These are phyloP conservation scores for Drosophila eugracilis DNA, from an alignment of 1,140 invertebrate genomes.

Conservation along the genomic window DNA sequence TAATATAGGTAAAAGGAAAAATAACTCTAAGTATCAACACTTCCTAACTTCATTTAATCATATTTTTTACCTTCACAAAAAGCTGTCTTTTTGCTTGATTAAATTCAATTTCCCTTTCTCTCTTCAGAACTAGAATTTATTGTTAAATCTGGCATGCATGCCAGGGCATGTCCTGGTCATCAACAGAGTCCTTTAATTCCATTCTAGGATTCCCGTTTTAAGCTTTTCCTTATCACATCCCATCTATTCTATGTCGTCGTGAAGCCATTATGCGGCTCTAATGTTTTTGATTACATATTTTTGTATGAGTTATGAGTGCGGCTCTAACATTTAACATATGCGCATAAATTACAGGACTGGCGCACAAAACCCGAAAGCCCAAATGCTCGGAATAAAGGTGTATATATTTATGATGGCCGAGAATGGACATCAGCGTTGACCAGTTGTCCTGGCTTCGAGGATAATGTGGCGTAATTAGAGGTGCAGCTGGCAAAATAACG, in stretches of 20 bases:
- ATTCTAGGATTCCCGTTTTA: not conserved
- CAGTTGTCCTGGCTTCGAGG: not conserved
- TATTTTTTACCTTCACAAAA: too few species aligned
- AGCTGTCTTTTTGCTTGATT: too few species aligned
- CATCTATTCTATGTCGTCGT: not conserved
- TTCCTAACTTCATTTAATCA: too few species aligned
- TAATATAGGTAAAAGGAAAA: too few species aligned
- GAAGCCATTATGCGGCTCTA: slow-evolving; percentile 30
- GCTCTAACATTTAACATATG: slow-evolving; percentile 36
- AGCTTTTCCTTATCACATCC: not conserved
- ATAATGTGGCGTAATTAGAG: slow-evolving; percentile 46
- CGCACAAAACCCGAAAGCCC: not conserved
- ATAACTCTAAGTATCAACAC: too few species aligned
- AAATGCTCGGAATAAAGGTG: slow-evolving; percentile 23
- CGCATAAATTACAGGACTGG: slow-evolving; percentile 45
- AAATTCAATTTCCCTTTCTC: too few species aligned
- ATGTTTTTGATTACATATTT: slow-evolving; percentile 54
- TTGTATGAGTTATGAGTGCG: slow-evolving; percentile 37
- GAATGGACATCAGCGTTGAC: slow-evolving; percentile 10
- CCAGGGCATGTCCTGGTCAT: not conserved
- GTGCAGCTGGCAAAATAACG: slow-evolving; percentile 35
- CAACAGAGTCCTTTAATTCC: not conserved
- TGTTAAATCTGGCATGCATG: not conserved
- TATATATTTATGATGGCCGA: slow-evolving; percentile 9
- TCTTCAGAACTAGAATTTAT: too few species aligned